A percentile compares a stretch with the other conserved stretches of the same genome.
Evolutionary conservation across 2,797 vertebrate species (phyloP).

Genomic region (Halcyon chelicuti): DNA sequence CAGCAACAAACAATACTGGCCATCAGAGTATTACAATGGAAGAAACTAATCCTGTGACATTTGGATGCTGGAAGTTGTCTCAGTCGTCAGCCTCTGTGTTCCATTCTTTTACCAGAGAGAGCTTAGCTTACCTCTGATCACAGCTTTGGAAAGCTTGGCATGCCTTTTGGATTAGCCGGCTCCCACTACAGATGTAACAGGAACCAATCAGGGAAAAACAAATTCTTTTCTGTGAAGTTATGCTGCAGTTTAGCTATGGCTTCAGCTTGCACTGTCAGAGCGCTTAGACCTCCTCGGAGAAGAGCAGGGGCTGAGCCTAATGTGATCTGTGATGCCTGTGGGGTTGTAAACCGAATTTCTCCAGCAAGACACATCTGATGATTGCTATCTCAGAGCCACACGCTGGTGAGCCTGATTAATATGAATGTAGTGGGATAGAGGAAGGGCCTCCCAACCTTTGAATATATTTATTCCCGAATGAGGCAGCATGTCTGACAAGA

Average conservation of each 20-base stretch:
- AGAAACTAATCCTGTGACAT: background rate
- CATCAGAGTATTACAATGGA: background rate
- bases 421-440: background rate
- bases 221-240: constrained; percentile 27
- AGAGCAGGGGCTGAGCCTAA: constrained; percentile 1
- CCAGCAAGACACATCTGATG: constrained; percentile 1
- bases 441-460: background rate
- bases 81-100: background rate
- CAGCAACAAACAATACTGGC: background rate
- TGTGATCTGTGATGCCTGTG: background rate
- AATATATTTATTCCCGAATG: constrained; percentile 56
- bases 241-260: background rate
- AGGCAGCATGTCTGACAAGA: constrained; percentile 36
- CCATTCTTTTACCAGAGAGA: background rate
- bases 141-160: constrained; percentile 7
- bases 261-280: background rate
- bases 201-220: background rate
- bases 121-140: background rate
- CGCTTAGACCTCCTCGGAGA: background rate
- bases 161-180: background rate
- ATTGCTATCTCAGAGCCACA: constrained; percentile 15
- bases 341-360: constrained; percentile 38
- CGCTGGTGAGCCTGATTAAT: constrained; percentile 31
- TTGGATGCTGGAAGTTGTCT: background rate
- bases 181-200: background rate